Conservation (phyloP, 2,888 invertebrate genomes). For the Omphaloscelis lunosa region DNA sequence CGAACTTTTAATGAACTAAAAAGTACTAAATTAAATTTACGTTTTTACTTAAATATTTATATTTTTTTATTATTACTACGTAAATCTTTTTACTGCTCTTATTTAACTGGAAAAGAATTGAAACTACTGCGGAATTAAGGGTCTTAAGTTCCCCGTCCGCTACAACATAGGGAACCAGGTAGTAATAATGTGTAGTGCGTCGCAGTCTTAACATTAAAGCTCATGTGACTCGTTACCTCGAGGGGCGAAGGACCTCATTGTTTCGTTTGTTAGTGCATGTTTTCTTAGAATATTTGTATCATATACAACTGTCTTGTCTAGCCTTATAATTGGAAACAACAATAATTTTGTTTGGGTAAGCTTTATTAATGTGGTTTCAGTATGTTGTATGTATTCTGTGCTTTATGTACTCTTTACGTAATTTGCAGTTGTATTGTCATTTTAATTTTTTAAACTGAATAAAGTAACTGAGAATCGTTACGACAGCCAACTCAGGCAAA, state of each 20-base stretch:
- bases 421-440: neutral
- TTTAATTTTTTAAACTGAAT: neutral
- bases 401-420: neutral
- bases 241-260: slow-evolving; percentile 49
- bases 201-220: slow-evolving; percentile 30
- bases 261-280: slow-evolving; percentile 42
- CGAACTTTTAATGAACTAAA: no score
- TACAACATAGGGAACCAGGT: neutral
- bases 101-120: neutral
- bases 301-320: slow-evolving; percentile 30
- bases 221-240: slow-evolving; percentile 51
- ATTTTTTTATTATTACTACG: neutral
- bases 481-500: neutral
- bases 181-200: slow-evolving; percentile 21
- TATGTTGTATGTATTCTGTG: slow-evolving; percentile 1
- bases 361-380: slow-evolving; percentile 5
- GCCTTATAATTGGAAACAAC: slow-evolving; percentile 33
- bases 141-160: neutral
- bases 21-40: no score
- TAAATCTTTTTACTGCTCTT: neutral
- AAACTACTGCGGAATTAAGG: neutral
- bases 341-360: slow-evolving; percentile 10
- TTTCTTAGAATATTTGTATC: slow-evolving; percentile 50
- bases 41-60: no score
- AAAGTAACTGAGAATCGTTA: neutral